These are phyloP conservation scores for Agriotes lineatus DNA, from an alignment of 2,888 invertebrate genomes.

Conservation along the genomic window DNA sequence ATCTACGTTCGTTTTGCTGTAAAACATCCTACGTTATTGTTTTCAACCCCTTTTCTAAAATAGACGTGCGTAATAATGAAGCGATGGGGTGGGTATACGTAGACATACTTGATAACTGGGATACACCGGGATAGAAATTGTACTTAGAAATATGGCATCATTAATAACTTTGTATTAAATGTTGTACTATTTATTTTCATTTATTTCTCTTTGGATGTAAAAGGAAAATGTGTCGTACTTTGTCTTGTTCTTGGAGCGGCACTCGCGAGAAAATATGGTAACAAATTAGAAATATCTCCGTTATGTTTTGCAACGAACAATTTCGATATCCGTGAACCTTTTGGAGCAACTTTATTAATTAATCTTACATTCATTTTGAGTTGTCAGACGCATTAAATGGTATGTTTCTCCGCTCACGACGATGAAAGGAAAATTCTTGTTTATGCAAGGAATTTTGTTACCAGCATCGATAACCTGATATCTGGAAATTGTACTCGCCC, in stretches of 20 bases:
- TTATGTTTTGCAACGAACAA: not conserved
- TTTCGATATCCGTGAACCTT: not conserved
- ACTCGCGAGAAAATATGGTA: constrained; percentile 5
- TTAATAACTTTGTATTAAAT: constrained; percentile 66
- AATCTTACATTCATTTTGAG: constrained; percentile 9
- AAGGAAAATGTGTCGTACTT: constrained; percentile 59
- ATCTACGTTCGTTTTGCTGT: constrained; percentile 62
- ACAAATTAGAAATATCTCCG: constrained; percentile 12
- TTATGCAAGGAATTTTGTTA: too few species aligned
- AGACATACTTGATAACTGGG: constrained; percentile 37
- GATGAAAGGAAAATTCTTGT: not conserved
- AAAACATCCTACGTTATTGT: constrained; percentile 57
- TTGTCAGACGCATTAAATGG: not conserved
- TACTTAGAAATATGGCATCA: constrained; percentile 63
- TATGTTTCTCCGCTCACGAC: not conserved
- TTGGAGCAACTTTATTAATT: constrained; percentile 5
- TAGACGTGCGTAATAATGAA: constrained; percentile 37
- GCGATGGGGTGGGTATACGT: constrained; percentile 42
- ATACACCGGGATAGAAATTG: constrained; percentile 54
- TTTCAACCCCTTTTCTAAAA: constrained; percentile 56
- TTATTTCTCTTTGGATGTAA: constrained; percentile 59
- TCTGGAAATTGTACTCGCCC: too few species aligned
- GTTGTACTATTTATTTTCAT: constrained; percentile 65
- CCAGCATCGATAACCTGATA: too few species aligned
- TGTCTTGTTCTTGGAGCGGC: constrained; percentile 48